Evolutionary conservation across 2,113 vertebrate genomes (phyloP).

Genomic region (Carassius gibelio): DNA sequence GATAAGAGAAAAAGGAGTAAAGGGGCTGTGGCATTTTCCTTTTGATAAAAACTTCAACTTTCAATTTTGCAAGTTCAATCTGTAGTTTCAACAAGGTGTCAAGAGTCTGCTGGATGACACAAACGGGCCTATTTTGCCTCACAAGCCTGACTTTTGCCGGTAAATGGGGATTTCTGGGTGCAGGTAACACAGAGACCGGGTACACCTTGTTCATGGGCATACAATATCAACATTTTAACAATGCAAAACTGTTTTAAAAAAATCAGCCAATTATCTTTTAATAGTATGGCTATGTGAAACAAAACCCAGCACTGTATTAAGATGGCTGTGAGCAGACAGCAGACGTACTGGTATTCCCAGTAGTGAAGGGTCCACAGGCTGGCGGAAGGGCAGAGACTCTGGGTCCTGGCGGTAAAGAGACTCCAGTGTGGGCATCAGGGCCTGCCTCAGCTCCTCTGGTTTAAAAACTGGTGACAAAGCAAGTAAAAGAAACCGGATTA

Average conservation of each 20-base stretch:
- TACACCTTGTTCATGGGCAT: not conserved
- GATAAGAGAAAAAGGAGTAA: no score
- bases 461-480: constrained; percentile 88
- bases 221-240: not conserved
- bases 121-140: no score
- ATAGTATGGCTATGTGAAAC: not conserved
- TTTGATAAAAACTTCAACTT: no score
- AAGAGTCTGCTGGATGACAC: not conserved
- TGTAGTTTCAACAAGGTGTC: not conserved
- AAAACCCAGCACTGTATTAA: not conserved
- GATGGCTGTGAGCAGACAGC: not conserved
- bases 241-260: not conserved
- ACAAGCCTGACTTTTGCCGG: not conserved
- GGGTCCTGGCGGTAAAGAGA: constrained; percentile 97
- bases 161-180: not conserved
- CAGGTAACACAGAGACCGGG: not conserved
- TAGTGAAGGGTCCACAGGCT: constrained; percentile 94
- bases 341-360: constrained; percentile 95
- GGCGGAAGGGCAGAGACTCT: constrained; percentile 96
- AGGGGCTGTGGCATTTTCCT: no score
- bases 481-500: not conserved
- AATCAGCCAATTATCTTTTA: not conserved
- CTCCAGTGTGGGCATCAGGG: constrained; percentile 96
- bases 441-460: constrained; percentile 95
- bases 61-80: not conserved